Conservation (phyloP, 2,797 vertebrate species). For the Mus spretus region DNA sequence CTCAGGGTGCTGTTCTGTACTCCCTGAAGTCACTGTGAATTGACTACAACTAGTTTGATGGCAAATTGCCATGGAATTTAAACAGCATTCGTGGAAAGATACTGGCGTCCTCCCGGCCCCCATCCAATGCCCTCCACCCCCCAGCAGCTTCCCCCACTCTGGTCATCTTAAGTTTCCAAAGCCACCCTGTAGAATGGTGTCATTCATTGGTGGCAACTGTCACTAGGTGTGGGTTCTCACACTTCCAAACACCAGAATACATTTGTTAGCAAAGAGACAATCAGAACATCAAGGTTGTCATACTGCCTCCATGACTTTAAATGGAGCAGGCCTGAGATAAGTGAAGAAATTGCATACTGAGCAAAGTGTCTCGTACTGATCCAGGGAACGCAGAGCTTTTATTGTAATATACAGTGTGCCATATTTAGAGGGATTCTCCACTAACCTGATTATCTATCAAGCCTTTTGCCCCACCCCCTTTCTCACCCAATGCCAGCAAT, state of each 20-base stretch:
- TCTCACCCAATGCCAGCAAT: background rate
- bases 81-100: conserved; percentile 37
- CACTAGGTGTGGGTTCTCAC: background rate
- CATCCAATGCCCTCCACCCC: background rate
- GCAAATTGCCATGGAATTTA: conserved; percentile 56
- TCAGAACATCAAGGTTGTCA: background rate
- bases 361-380: background rate
- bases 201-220: background rate
- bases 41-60: conserved; percentile 65
- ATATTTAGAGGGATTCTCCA: background rate
- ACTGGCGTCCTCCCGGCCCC: background rate
- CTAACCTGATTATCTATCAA: background rate
- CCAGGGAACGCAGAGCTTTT: background rate
- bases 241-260: fast-evolving
- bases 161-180: background rate
- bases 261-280: background rate
- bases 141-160: background rate
- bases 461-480: background rate
- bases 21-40: conserved; percentile 64
- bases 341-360: background rate
- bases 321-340: background rate
- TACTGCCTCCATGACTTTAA: background rate
- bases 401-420: background rate
- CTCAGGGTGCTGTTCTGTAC: background rate
- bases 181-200: too few species aligned